Conservation (phyloP, 2,797 vertebrate genomes). For the Chanos chanos region DNA sequence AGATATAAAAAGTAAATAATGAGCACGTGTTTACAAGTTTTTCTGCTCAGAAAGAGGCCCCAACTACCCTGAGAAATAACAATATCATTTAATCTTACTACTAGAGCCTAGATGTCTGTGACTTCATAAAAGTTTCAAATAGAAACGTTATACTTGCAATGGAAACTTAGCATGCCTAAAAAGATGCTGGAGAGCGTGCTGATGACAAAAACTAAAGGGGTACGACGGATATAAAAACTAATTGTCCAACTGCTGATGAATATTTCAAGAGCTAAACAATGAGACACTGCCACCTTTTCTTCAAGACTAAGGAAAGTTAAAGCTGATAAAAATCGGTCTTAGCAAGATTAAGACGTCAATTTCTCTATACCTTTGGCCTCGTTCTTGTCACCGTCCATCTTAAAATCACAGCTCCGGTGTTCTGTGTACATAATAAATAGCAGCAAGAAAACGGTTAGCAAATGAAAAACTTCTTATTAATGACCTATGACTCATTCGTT, state of each 20-base stretch:
- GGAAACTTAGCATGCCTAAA: constrained; percentile 10
- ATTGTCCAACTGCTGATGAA: constrained; percentile 28
- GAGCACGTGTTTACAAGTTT: no score
- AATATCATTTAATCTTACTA: no score
- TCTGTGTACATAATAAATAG: constrained; percentile 26
- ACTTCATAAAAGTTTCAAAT: constrained; percentile 41
- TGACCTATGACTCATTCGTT: not conserved
- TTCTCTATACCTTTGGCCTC: constrained; percentile 49
- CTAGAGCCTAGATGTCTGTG: constrained; percentile 24
- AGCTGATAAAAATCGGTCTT: not conserved
- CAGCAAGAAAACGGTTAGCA: not conserved
- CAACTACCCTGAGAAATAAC: no score
- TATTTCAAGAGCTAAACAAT: constrained; percentile 22
- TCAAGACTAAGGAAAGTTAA: constrained; percentile 1
- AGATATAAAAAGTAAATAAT: no score
- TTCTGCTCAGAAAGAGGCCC: no score
- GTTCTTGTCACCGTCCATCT: constrained; percentile 47
- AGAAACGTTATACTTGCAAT: constrained; percentile 27
- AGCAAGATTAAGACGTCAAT: not conserved
- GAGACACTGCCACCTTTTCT: not conserved
- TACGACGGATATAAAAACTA: constrained; percentile 4
- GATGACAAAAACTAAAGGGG: not conserved
- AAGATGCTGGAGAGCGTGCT: not conserved
- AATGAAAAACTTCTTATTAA: no score
- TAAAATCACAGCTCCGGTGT: constrained; percentile 29